Conservation (phyloP, 2,797 vertebrate species). For the Halcyon badia region DNA sequence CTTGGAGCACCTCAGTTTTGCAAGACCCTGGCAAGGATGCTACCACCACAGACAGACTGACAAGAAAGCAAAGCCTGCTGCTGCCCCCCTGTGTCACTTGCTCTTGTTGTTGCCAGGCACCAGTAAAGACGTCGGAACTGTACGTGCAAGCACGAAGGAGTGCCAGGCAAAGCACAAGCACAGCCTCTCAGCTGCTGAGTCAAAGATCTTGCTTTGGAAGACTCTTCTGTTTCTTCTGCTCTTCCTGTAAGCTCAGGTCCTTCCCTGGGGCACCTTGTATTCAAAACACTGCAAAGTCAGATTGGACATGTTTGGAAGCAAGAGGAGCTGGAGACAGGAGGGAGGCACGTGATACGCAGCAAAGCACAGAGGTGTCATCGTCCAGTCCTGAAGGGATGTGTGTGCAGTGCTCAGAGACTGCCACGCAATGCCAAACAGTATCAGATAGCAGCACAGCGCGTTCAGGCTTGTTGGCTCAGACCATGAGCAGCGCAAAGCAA, state of each 20-base stretch:
- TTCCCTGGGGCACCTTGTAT: not conserved
- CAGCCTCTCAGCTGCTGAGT: not conserved
- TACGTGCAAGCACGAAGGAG: not conserved
- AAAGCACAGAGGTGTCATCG: not conserved
- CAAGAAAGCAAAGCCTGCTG: conserved; percentile 37
- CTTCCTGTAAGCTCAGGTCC: not conserved
- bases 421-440: rapidly evolving
- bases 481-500: rapidly evolving
- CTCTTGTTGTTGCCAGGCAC: not conserved
- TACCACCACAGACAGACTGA: not conserved
- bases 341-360: not conserved
- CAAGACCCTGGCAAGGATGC: not conserved
- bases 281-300: not conserved
- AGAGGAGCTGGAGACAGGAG: not conserved
- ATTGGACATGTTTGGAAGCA: not conserved
- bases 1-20: not conserved
- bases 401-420: not conserved
- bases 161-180: not conserved
- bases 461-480: conserved; percentile 1
- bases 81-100: conserved; percentile 48
- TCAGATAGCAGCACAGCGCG: not conserved
- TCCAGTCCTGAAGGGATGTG: not conserved
- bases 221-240: not conserved
- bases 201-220: not conserved
- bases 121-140: not conserved